Percentiles rank a stretch among this genome's conserved stretches.
phyloP scores from a whole-genome alignment of 2,888 invertebrate species.

The Conchocele bisecta region DNA sequence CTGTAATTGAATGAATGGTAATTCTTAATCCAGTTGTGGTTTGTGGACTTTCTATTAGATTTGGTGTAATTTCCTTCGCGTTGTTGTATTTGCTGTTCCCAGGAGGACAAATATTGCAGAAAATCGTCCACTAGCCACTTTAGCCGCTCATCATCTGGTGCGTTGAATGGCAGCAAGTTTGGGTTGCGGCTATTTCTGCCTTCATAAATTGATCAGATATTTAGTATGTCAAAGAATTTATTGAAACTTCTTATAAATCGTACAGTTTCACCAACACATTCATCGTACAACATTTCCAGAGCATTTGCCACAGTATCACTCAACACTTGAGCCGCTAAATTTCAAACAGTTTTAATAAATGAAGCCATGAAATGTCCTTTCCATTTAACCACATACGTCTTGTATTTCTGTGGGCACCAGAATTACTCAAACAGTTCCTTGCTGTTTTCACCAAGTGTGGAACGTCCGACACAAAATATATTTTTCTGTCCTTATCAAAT shows the following conservation, averaged over 20 bases:
- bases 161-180: conserved; percentile 10
- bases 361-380: too few species aligned
- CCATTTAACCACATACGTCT: too few species aligned
- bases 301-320: conserved; percentile 35
- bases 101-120: conserved; percentile 37
- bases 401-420: too few species aligned
- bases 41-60: conserved; percentile 38
- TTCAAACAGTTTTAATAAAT: too few species aligned
- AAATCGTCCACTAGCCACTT: conserved; percentile 24
- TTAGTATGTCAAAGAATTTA: conserved; percentile 50
- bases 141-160: conserved; percentile 28
- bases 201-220: conserved; percentile 29
- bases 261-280: conserved; percentile 31
- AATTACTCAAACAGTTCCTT: too few species aligned
- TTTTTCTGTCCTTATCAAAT: too few species aligned
- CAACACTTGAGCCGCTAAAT: conserved; percentile 36
- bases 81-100: conserved; percentile 21
- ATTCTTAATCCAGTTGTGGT: conserved; percentile 45
- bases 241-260: conserved; percentile 39
- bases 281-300: conserved; percentile 22
- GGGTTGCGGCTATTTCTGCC: conserved; percentile 28
- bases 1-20: conserved; percentile 29
- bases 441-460: too few species aligned
- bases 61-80: conserved; percentile 3
- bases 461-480: too few species aligned